These are phyloP conservation scores for Danio jaintianensis DNA, from an alignment of 2,797 vertebrate species.

Conservation along the genomic window DNA sequence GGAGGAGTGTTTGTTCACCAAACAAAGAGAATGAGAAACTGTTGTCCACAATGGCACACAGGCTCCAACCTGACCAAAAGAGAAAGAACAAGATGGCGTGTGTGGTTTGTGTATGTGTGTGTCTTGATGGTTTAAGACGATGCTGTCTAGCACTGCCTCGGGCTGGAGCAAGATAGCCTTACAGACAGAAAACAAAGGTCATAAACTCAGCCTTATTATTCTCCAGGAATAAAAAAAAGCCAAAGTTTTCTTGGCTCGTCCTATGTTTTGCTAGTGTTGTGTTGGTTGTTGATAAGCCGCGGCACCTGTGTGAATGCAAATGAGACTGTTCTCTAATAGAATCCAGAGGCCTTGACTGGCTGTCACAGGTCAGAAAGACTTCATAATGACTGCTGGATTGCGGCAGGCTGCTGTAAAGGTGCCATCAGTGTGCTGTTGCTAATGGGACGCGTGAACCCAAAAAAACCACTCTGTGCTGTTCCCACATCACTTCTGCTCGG, in stretches of 20 bases:
- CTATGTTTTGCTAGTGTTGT: background rate
- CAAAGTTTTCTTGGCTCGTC: constrained; percentile 2
- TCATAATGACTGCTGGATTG: constrained; percentile 63
- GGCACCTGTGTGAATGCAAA: constrained; percentile 47
- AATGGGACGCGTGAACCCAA: constrained; percentile 59
- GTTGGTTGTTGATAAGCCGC: constrained; percentile 3
- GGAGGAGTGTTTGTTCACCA: constrained; percentile 48
- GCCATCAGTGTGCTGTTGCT: constrained; percentile 50
- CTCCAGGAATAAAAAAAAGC: background rate
- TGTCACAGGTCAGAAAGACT: constrained; percentile 61
- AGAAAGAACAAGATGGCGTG: constrained; percentile 20
- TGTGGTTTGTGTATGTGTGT: constrained; percentile 14
- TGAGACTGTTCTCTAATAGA: constrained; percentile 55
- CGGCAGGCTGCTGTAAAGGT: constrained; percentile 56
- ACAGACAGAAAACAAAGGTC: constrained; percentile 50
- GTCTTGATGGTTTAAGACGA: constrained; percentile 18
- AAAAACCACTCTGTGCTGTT: constrained; percentile 53
- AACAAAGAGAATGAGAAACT: constrained; percentile 52
- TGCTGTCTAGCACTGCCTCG: constrained; percentile 1
- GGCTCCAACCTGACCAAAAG: constrained; percentile 38
- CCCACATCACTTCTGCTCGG: constrained; percentile 33
- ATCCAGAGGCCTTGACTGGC: constrained; percentile 57
- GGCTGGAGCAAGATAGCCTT: constrained; percentile 25
- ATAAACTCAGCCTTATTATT: background rate
- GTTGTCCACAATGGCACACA: constrained; percentile 41